phyloP scores from a whole-genome alignment of 2,888 invertebrate species.

The Gortyna flavago region DNA sequence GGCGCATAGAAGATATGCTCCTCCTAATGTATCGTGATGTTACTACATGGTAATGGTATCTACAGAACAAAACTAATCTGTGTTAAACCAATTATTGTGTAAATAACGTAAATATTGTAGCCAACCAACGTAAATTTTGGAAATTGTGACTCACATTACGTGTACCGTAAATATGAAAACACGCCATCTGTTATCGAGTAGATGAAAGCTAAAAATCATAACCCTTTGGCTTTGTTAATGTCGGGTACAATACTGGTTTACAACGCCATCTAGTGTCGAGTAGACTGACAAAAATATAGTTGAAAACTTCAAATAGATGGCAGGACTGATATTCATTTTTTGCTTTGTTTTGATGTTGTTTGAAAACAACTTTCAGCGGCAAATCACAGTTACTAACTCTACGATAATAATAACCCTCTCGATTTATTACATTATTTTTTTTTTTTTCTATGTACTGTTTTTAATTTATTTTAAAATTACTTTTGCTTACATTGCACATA shows the following conservation, averaged over 20 bases:
- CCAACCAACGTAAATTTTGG: no score
- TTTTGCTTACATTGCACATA: no score
- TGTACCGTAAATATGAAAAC: not conserved
- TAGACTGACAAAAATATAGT: slow-evolving; percentile 25
- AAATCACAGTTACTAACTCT: not conserved
- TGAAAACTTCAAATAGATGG: slow-evolving; percentile 29
- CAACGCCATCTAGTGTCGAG: slow-evolving; percentile 45
- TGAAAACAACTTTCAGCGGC: slow-evolving; percentile 22
- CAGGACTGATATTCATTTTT: slow-evolving; percentile 20
- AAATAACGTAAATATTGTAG: not conserved
- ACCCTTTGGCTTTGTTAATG: no score
- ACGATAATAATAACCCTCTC: not conserved
- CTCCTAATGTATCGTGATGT: not conserved
- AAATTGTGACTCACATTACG: not conserved
- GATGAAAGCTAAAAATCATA: not conserved
- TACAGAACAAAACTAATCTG: no score
- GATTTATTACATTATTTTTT: no score
- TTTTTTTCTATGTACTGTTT: no score
- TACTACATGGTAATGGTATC: not conserved
- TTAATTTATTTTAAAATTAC: no score
- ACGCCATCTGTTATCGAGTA: slow-evolving; percentile 67
- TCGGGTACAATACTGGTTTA: no score
- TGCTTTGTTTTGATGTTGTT: not conserved
- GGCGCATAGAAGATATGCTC: not conserved
- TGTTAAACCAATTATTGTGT: not conserved